Base-by-base conservation (phyloP, 2,888 invertebrate species). In the Imbricaverruca yamaguchii region DNA sequence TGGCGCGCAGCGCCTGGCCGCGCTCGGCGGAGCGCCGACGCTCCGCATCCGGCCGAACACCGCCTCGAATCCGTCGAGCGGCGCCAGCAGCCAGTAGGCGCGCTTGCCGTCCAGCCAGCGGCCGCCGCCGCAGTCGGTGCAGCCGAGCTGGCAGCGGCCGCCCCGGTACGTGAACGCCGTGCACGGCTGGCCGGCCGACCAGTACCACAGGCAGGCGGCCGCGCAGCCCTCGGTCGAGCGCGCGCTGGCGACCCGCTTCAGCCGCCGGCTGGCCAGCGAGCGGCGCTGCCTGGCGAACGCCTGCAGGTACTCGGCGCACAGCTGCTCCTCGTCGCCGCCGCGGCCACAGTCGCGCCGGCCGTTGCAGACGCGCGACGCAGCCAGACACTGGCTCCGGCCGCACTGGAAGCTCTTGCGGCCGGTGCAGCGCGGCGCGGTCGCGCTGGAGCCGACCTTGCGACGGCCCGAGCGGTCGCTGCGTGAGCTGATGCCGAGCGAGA, bases 121-220 rank as follows among this genome's bases (percentile, higher is more conserved):
- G 23, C n/a, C 67, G 25, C 67, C 67, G 25, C 67, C 67, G 67
- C 67, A 67, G 67, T 25, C 67, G n/a, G 25, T 11, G 67, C 67
- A 67, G 67, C 67, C 67, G 25, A 67, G 67, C 67, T 67, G 23
- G 11, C 67, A 67, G 67, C 25, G 23, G 67, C 67, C 67, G 67
- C 12, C 67, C n/a, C 21, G 1, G 39, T 39, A 67, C 11, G 25
- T 21, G 67, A 67, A 67, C 11, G 11, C 67, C 23, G 67, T 67
- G 67, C 67, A 67, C n/a, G 67, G 23, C n/a, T 11, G 23, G 23
- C 67, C 67, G 67, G 23, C 25, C 23, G 67, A 21, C 67, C 67
- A 67, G 67, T 67, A 23, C 67, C 67, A 67, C 23, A 67, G 67
- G 67, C 67, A 67, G 67, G 67, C 67, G 67, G 67, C 67, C 67